Percentiles rank a stretch among this genome's conserved stretches.
These are phyloP conservation scores for Musca domestica DNA, from an alignment of 1,140 invertebrate species.

Conservation along the genomic window DNA sequence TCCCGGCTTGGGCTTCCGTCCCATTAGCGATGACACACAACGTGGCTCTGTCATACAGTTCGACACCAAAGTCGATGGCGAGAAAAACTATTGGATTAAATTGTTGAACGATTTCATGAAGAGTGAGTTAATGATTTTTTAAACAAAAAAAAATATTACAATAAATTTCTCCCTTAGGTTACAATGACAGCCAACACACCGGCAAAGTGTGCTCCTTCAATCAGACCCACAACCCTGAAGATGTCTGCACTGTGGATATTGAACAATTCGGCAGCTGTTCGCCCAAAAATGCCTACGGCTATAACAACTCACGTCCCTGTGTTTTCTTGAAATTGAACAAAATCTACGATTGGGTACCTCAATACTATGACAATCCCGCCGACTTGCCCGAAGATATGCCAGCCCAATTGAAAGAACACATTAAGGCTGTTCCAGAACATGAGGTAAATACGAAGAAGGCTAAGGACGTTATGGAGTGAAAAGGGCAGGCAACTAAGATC, in stretches of 20 bases:
- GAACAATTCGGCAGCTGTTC: slow-evolving; percentile 66
- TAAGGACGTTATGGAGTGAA: too few species aligned
- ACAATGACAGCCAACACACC: slow-evolving; percentile 54
- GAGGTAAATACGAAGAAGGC: slow-evolving; percentile 28
- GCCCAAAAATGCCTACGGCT: slow-evolving; percentile 66
- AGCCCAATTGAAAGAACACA: slow-evolving; percentile 60
- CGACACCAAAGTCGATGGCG: slow-evolving; percentile 63
- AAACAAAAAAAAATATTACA: slow-evolving; percentile 7
- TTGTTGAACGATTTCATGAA: slow-evolving; percentile 69
- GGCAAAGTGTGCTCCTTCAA: slow-evolving; percentile 67
- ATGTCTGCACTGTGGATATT: slow-evolving; percentile 72
- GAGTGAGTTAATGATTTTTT: slow-evolving; percentile 59
- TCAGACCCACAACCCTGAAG: slow-evolving; percentile 57
- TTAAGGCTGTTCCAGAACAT: slow-evolving; percentile 51
- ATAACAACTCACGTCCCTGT: slow-evolving; percentile 70
- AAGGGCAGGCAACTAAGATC: too few species aligned
- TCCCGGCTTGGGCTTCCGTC: slow-evolving; percentile 87
- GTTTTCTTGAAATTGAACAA: slow-evolving; percentile 87
- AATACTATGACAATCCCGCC: slow-evolving; percentile 64
- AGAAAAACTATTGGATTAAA: slow-evolving; percentile 66
- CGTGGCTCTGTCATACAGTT: slow-evolving; percentile 85
- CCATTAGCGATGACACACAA: slow-evolving; percentile 69
- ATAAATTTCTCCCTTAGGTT: slow-evolving; percentile 31
- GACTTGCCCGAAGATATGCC: slow-evolving; percentile 70
- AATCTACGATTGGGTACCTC: slow-evolving; percentile 72